Evolutionary conservation across 2,888 invertebrate species (phyloP), one percentile per base, ranked within the genome.

Genomic region (Molorchus minor): DNA sequence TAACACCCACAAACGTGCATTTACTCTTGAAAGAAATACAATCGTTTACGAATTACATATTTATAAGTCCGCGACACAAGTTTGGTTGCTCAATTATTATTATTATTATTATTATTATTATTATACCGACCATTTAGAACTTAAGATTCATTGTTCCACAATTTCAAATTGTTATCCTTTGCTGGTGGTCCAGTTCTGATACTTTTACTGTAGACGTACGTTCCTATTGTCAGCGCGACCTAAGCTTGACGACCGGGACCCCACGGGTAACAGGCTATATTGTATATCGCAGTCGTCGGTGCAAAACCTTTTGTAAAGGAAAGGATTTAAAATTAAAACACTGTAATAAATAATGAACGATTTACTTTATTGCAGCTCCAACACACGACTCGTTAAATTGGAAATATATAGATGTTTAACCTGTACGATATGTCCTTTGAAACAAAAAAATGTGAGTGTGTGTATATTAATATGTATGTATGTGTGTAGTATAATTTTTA

Each of bases 351-450:
- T 79, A 81, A 80, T 79, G 78, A 80, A 79, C 79, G 78, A 79
- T 77, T 80, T 78, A 77, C 74, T 79, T 80, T 81, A 80, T 81
- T 80, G 81, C 80, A 80, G 77, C 76, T 62, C 75, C 76, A 77
- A 80, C 80, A 80, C 80, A 80, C 79, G 77, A 77, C 70, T 71
- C 66, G 70, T 61, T 70, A 67, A 71, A 73, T 69, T 70, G 71
- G 68, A 70, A 69, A 70, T 72, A 74, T 71, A 70, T 71, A 68
- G 30, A 45, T 47, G 57, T 52, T 57, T 52, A 25, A 33, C 36
- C 58, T 69, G 68, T 53, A 66, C 73, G 75, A 75, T 76, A 76
- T 76, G 74, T 75, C 70, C 67, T 68, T 61, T 65, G 70, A 66
- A 68, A 70, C 68, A 69, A 62, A 64, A 61, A 63, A 15, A 58